Evolutionary conservation across 2,113 vertebrate species (phyloP).

Genomic region (Alosa alosa): DNA sequence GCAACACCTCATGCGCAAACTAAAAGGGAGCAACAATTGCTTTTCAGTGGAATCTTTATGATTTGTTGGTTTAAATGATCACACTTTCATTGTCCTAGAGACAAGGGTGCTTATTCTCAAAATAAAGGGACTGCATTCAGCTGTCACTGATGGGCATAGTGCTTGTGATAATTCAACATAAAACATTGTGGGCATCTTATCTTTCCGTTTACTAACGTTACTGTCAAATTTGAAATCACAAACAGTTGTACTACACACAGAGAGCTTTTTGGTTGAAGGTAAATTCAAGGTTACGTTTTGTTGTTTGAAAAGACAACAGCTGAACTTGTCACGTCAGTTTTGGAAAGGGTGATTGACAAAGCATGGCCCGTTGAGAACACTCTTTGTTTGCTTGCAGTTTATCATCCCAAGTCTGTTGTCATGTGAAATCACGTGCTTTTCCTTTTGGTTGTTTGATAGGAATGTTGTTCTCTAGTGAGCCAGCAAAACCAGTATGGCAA

Average conservation of each 20-base stretch:
- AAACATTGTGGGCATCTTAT: too few species aligned
- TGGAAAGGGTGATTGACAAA: background rate
- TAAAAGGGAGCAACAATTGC: too few species aligned
- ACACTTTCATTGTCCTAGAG: too few species aligned
- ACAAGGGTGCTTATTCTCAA: too few species aligned
- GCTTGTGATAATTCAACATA: background rate
- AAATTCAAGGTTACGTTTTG: background rate
- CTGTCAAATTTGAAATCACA: background rate
- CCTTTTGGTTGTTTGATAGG: conserved; percentile 42
- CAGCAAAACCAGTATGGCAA: conserved; percentile 65
- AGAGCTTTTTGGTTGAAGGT: background rate
- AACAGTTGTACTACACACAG: background rate
- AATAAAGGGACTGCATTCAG: too few species aligned
- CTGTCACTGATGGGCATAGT: too few species aligned
- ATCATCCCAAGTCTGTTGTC: background rate
- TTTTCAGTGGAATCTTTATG: too few species aligned
- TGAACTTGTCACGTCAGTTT: background rate
- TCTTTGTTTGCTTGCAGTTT: background rate
- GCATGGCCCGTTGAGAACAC: background rate
- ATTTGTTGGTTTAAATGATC: too few species aligned
- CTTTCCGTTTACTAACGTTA: background rate
- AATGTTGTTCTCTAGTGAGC: conserved; percentile 52
- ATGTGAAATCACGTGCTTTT: conserved; percentile 27
- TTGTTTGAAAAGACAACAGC: background rate
- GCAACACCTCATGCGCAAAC: too few species aligned